Conservation (phyloP, 2,113 vertebrate genomes). For the Clupea harengus region DNA sequence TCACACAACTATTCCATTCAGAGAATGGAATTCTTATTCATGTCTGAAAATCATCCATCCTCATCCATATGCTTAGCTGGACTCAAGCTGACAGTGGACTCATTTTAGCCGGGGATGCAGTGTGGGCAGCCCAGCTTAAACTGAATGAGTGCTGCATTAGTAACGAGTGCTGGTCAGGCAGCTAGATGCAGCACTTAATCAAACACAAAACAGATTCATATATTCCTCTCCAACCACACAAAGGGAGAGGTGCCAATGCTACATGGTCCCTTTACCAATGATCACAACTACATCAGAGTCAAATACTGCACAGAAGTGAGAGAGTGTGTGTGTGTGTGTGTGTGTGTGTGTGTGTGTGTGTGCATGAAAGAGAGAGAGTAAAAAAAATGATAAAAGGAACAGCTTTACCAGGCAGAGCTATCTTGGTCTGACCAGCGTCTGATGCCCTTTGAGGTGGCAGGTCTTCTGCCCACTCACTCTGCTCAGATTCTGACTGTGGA, state of each 20-base stretch:
- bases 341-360: neutral
- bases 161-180: neutral
- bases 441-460: too few species aligned
- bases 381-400: neutral
- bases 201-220: constrained; percentile 44
- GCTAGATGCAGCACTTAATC: constrained; percentile 48
- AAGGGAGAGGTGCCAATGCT: neutral
- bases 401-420: constrained; percentile 61
- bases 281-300: neutral
- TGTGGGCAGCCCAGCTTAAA: neutral
- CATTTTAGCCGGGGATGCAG: too few species aligned
- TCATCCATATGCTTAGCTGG: neutral
- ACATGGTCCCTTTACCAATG: neutral
- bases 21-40: neutral
- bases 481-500: constrained; percentile 30
- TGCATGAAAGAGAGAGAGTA: too few species aligned
- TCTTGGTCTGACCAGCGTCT: constrained; percentile 28
- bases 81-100: neutral
- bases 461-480: constrained; percentile 81
- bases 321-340: too few species aligned
- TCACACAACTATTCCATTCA: too few species aligned
- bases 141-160: neutral
- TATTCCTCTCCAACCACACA: constrained; percentile 52
- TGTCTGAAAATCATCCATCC: neutral
- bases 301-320: too few species aligned